Base-by-base conservation (phyloP, 2,797 vertebrate genomes). In the Bryconaethiops microstoma region DNA sequence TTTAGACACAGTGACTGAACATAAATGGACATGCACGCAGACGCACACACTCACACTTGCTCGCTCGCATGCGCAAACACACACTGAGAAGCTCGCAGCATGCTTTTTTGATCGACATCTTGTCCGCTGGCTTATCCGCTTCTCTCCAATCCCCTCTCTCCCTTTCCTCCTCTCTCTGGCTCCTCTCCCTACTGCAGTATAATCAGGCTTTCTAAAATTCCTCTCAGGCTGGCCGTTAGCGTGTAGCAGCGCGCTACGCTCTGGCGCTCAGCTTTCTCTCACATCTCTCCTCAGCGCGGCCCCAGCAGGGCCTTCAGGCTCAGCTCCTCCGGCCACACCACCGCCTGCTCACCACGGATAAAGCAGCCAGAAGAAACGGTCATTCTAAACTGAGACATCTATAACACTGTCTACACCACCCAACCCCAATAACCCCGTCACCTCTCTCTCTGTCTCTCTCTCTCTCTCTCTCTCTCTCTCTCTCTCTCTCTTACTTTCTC, bases 291-390 rank as follows among this genome's bases (percentile, higher is more conserved):
- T 80, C 39, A 39, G 88, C 89, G 89, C 92, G 91, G 88, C 88
- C 86, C 72, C 83, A 29, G 78, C 85, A 88, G 85, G 87, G 87
- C 88, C 76, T 86, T 63, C 74, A 90, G 90, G 87, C 87, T 59
- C 86, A 86, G 90, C 88, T 92, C 85, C 80, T 83, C 86, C 74
- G 86, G 91, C 92, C 92, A 92, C 90, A 88, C 91, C 90, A 87
- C 86, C 87, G 89, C 87, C 90, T 93, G 92, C 90, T 92, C 91
- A 84, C 83, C 89, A 50, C 88, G 92, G 90, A 93, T 92, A 92
- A 93, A 91, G 91, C 83, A 88, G 89, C 85, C 86, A 25, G 68
- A 86, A 89, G 86, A 90, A 87, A 86, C 88, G 85, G 83, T 81
- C 89, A 83, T 86, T 67, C 39, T 78, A 79, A 74, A 64, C 79